These are phyloP conservation scores for Coboldia fuscipes DNA, from an alignment of 1,140 invertebrate genomes.

Conservation along the genomic window DNA sequence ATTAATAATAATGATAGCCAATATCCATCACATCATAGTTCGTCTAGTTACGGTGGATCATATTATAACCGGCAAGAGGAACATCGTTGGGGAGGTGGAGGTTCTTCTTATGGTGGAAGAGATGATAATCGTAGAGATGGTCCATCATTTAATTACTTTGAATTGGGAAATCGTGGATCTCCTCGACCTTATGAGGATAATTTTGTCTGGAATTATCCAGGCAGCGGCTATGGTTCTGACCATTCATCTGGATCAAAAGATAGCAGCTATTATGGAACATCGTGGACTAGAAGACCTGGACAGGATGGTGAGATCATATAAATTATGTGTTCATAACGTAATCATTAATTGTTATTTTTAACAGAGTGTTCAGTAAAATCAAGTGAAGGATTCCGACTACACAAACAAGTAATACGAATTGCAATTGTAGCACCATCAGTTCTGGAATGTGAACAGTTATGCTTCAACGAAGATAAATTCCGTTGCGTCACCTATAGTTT, in stretches of 20 bases:
- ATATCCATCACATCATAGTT: slow-evolving; percentile 20
- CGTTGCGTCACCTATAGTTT: slow-evolving; percentile 53
- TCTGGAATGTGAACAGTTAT: slow-evolving; percentile 49
- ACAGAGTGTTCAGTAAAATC: slow-evolving; percentile 51
- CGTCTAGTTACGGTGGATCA: slow-evolving; percentile 16
- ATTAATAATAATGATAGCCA: slow-evolving; percentile 1
- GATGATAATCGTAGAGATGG: slow-evolving; percentile 14
- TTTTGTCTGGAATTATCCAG: slow-evolving; percentile 14
- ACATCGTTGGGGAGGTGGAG: too few species aligned
- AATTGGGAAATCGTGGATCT: slow-evolving; percentile 9
- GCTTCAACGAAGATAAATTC: slow-evolving; percentile 44
- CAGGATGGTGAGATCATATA: slow-evolving; percentile 12
- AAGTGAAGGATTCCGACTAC: slow-evolving; percentile 45
- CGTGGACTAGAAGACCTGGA: slow-evolving; percentile 17
- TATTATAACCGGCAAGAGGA: slow-evolving; percentile 14
- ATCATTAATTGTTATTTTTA: slow-evolving; percentile 8
- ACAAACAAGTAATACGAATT: slow-evolving; percentile 36
- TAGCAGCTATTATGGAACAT: slow-evolving; percentile 13
- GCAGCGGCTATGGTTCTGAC: slow-evolving; percentile 13
- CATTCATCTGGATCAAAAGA: slow-evolving; percentile 7
- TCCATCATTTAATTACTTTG: slow-evolving; percentile 18
- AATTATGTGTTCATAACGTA: neutral
- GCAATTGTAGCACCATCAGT: slow-evolving; percentile 38
- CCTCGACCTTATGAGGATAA: slow-evolving; percentile 10
- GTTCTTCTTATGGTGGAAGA: slow-evolving; percentile 16